Base-by-base conservation (phyloP, 2,797 vertebrate species). In the Sciaenops ocellatus region DNA sequence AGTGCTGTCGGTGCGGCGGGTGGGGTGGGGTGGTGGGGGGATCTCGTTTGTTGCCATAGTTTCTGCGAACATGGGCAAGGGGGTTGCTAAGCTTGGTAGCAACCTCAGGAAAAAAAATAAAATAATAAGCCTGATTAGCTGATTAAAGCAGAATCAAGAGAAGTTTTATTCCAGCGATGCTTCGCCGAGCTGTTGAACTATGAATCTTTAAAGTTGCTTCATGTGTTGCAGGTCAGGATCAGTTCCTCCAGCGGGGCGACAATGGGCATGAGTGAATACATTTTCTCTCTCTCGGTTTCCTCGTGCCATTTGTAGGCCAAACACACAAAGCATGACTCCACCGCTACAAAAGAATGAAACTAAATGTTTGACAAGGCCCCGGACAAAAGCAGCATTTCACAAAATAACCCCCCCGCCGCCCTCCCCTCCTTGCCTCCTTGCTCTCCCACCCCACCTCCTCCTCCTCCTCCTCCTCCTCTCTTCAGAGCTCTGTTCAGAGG, bases 1-100 rank as follows among this genome's bases (percentile, higher is more conserved):
- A 76, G 85, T 67, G 57, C 34, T 9, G 8, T 30, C 30, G 30
- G 30, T 30, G 30, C 6, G 34, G 26, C 26, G 87, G 61, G 84
- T 54, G 68, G 74, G 69, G 63, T 73, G 76, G 73, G 76, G 57
- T 76, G 28, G 22, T 22, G 47, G 73, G 74, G 47, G 73, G 54
- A 57, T 75, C 72, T 93, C 88, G 80, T 94, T 92, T 92, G 92
- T 94, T 94, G 90, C 94, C 87, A 92, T 92, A 92, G 91, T 92
- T 93, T 89, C 93, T 83, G 85, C 22, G 76, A 85, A 90, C 50
- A 81, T 74, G 84, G 82, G 80, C 69, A 66, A 80, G 65, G 76
- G 79, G 86, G 83, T 72, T 85, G 90, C 83, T 87, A 77, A 83
- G 88, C 86, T 84, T 73, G 76, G 66, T 78, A 78, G 90, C 82